Conservation (phyloP, 2,797 vertebrate species). For the Rhinoraja longicauda region DNA sequence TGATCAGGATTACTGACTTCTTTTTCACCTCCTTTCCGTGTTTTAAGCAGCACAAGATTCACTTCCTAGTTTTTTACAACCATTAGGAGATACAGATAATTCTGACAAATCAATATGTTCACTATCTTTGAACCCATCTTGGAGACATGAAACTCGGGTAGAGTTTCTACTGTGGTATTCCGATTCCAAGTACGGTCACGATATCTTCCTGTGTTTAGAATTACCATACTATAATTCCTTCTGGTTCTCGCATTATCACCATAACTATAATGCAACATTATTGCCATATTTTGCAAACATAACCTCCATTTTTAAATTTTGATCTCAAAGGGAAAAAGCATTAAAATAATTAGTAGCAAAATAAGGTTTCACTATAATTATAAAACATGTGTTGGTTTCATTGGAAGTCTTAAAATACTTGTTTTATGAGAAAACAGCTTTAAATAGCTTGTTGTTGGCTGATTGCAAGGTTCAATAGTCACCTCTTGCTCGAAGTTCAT, state of each 20-base stretch:
- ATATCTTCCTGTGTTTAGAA: background rate
- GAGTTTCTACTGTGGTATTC: too few relatives aligned
- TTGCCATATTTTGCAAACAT: background rate
- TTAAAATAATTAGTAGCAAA: conserved; percentile 26
- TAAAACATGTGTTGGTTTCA: conserved; percentile 6
- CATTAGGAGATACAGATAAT: too few relatives aligned
- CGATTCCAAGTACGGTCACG: background rate
- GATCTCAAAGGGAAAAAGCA: background rate
- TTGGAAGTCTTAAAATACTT: background rate
- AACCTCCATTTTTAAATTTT: background rate
- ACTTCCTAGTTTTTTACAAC: too few relatives aligned
- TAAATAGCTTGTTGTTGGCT: conserved; percentile 20
- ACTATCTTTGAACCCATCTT: too few relatives aligned
- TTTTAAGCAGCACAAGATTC: too few relatives aligned
- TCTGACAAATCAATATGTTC: too few relatives aligned
- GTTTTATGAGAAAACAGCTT: conserved; percentile 21
- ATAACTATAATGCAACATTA: too few relatives aligned
- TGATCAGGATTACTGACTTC: too few relatives aligned
- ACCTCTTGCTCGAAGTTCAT: background rate
- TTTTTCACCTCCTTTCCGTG: too few relatives aligned
- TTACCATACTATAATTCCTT: background rate
- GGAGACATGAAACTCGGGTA: too few relatives aligned
- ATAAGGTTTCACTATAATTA: background rate
- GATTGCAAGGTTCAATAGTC: background rate
- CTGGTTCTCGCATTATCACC: background rate